Conservation (phyloP, 2,113 vertebrate species). For the Lycocorax pyrrhopterus region DNA sequence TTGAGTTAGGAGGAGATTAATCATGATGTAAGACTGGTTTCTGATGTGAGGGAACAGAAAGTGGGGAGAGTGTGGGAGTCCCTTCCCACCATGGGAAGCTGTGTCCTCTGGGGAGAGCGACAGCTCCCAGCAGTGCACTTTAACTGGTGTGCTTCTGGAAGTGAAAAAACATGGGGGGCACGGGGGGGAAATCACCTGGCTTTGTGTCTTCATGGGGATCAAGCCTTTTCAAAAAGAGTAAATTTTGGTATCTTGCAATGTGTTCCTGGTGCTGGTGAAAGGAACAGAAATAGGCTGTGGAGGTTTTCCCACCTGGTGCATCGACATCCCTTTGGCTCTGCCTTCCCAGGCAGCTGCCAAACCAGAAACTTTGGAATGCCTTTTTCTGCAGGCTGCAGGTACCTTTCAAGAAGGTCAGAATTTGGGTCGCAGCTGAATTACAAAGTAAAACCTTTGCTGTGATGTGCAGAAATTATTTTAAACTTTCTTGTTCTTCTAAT, state of each 20-base stretch:
- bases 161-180: neutral
- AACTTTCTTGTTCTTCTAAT: neutral
- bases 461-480: neutral
- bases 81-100: neutral
- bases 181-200: accelerated
- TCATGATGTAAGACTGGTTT: neutral
- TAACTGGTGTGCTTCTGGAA: neutral
- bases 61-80: neutral
- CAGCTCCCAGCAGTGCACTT: neutral
- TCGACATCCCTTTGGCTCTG: accelerated
- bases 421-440: neutral
- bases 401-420: neutral
- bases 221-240: neutral
- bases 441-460: neutral
- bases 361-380: neutral
- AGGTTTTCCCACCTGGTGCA: neutral
- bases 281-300: neutral
- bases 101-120: neutral
- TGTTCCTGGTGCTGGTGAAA: neutral
- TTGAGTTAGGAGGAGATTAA: neutral
- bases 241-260: neutral
- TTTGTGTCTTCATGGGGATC: neutral
- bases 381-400: neutral
- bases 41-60: neutral
- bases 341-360: neutral